Evolutionary conservation across 1,140 invertebrate species (phyloP).

Genomic region (Drosophila lacteicornis): DNA sequence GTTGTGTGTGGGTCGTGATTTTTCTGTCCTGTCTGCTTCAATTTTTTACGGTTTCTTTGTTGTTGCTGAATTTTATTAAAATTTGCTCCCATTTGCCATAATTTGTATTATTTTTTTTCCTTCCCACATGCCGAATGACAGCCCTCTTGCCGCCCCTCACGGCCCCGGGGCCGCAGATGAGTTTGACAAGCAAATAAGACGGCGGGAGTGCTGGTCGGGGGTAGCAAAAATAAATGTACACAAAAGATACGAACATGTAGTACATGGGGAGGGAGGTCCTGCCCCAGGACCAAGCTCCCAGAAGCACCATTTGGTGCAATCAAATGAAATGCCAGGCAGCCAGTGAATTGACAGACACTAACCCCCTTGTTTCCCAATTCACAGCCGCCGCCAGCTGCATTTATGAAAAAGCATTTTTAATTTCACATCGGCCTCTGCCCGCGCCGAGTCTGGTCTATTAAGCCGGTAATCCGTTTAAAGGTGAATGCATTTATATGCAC

Average conservation of each 20-base stretch:
- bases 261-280: background rate
- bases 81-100: conserved; percentile 82
- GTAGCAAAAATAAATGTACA: conserved; percentile 26
- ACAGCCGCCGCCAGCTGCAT: background rate
- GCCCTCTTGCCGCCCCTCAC: conserved; percentile 1
- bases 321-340: conserved; percentile 69
- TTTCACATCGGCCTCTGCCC: conserved; percentile 23
- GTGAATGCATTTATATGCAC: conserved; percentile 62
- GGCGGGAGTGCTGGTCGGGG: conserved; percentile 6
- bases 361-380: conserved; percentile 9
- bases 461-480: conserved; percentile 71
- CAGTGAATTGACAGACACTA: conserved; percentile 57
- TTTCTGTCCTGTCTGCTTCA: conserved; percentile 17
- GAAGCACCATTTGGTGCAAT: conserved; percentile 70
- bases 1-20: conserved; percentile 20
- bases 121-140: conserved; percentile 61
- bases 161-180: conserved; percentile 63
- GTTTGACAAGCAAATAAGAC: conserved; percentile 74
- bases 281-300: background rate
- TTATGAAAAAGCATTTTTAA: conserved; percentile 60
- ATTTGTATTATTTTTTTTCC: conserved; percentile 67
- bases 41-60: conserved; percentile 56
- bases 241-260: conserved; percentile 19
- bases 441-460: conserved; percentile 48
- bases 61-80: conserved; percentile 81